Conservation (phyloP, 2,888 invertebrate species). For the Hirudinaria manillensis region DNA sequence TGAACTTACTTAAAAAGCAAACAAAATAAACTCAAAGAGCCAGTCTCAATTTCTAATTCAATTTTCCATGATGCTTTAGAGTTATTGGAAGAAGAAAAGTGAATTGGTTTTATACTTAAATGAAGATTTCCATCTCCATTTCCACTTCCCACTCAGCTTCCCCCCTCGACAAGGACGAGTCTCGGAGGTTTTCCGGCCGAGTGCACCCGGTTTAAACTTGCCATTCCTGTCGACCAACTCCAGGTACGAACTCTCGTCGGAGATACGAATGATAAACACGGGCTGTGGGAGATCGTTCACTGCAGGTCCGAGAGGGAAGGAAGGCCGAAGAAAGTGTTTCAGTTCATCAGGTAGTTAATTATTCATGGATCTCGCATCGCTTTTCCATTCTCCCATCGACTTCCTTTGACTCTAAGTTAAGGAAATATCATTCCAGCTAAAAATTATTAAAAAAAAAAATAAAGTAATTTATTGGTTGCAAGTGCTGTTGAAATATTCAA, state of each 20-base stretch:
- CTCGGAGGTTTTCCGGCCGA: conserved; percentile 12
- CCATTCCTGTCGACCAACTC: conserved; percentile 30
- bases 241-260: conserved; percentile 77
- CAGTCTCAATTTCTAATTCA: too few relatives aligned
- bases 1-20: not conserved
- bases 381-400: too few relatives aligned
- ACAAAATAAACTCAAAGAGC: too few relatives aligned
- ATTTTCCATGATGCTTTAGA: too few relatives aligned
- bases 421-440: too few relatives aligned
- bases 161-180: not conserved
- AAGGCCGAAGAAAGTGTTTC: conserved; percentile 90
- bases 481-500: too few relatives aligned
- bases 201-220: conserved; percentile 29
- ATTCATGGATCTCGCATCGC: too few relatives aligned
- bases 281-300: conserved; percentile 93
- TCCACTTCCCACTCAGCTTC: not conserved
- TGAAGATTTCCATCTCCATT: not conserved
- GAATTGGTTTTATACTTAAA: not conserved
- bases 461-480: too few relatives aligned
- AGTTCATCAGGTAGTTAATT: conserved; percentile 72
- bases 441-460: too few relatives aligned
- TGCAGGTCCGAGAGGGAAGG: conserved; percentile 85
- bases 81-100: not conserved
- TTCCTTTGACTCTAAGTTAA: too few relatives aligned
- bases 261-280: conserved; percentile 71